A percentile compares a stretch with the other conserved stretches of the same genome.
phyloP scores from a whole-genome alignment of 2,888 invertebrate species.

The Cheilosia variabilis region DNA sequence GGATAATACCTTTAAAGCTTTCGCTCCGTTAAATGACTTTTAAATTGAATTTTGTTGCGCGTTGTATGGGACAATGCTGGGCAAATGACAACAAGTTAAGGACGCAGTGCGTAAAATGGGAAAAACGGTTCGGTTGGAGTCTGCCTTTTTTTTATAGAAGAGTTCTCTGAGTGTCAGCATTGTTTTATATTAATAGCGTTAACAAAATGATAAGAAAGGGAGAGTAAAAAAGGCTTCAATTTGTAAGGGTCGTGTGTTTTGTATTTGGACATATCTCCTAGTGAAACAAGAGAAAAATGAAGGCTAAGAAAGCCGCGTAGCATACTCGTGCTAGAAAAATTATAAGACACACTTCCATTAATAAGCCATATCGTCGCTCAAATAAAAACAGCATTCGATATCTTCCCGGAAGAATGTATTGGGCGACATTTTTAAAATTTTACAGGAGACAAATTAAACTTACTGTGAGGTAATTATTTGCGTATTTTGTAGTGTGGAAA shows the following conservation, averaged over 20 bases:
- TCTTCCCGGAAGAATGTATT: too few relatives aligned
- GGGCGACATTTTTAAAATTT: too few relatives aligned
- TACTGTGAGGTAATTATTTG: too few relatives aligned
- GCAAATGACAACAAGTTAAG: slow-evolving; percentile 1
- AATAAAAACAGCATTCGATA: too few relatives aligned
- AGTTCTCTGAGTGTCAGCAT: slow-evolving; percentile 55
- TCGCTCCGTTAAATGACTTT: slow-evolving; percentile 78
- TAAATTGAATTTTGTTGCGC: slow-evolving; percentile 77
- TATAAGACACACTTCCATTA: too few relatives aligned
- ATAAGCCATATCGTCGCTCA: too few relatives aligned
- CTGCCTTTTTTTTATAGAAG: slow-evolving; percentile 22
- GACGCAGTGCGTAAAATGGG: slow-evolving; percentile 16
- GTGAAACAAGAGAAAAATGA: too few relatives aligned
- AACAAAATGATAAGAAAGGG: slow-evolving; percentile 40
- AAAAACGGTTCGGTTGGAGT: slow-evolving; percentile 18
- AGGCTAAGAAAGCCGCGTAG: too few relatives aligned
- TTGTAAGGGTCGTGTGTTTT: neutral
- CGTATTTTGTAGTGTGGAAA: too few relatives aligned
- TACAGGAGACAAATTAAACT: too few relatives aligned
- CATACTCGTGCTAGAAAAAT: too few relatives aligned
- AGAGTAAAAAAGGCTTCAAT: slow-evolving; percentile 1
- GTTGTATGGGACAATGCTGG: slow-evolving; percentile 52
- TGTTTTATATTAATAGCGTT: slow-evolving; percentile 59
- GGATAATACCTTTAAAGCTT: slow-evolving; percentile 77
- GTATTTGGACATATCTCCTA: too few relatives aligned